These are phyloP conservation scores for Propithecus deckenii DNA, from an alignment of 2,797 vertebrate species.

Conservation along the genomic window DNA sequence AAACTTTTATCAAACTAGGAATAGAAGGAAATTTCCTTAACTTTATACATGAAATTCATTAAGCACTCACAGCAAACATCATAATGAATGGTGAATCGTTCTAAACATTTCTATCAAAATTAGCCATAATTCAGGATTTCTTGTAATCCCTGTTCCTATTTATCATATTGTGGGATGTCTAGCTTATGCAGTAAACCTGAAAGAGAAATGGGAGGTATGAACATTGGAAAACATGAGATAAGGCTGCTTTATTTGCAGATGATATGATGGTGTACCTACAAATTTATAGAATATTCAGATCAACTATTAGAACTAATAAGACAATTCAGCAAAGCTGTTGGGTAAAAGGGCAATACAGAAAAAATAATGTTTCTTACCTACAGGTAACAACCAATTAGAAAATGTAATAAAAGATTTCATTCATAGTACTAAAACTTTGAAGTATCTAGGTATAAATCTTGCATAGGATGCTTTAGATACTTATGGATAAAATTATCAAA, in stretches of 20 bases:
- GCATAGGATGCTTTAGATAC: background rate
- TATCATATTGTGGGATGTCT: background rate
- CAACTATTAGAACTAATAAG: background rate
- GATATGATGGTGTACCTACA: background rate
- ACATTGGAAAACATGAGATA: background rate
- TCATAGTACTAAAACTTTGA: background rate
- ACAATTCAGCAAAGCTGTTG: background rate
- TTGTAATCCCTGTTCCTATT: background rate
- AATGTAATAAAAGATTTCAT: background rate
- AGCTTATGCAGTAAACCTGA: background rate
- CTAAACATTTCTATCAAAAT: conserved; percentile 25
- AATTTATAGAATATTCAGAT: background rate
- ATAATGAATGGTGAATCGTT: conserved; percentile 19
- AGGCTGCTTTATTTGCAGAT: background rate
- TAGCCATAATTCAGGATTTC: background rate
- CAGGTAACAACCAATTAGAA: background rate
- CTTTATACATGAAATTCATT: background rate
- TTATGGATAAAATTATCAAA: background rate
- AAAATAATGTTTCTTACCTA: background rate
- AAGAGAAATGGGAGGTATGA: background rate
- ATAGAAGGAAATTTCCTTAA: conserved; percentile 12
- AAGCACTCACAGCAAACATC: background rate
- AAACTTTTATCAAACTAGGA: conserved; percentile 37
- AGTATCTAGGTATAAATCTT: background rate
- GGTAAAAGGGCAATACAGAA: background rate